These are phyloP conservation scores for Sinocyclocheilus maitianheensis DNA, from an alignment of 2,113 vertebrate genomes.

Conservation along the genomic window DNA sequence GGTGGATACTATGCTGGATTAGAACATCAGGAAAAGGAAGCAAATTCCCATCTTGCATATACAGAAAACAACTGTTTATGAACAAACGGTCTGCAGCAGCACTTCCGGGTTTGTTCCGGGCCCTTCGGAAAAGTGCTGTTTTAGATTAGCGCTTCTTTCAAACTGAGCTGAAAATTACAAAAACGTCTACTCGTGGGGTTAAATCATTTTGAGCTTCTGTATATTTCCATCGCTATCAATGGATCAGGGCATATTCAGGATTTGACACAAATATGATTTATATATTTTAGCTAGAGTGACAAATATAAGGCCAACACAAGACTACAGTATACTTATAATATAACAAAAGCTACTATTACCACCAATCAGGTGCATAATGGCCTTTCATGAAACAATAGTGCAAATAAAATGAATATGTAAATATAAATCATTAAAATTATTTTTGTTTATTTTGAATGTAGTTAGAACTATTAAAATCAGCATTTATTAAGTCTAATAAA, in stretches of 20 bases:
- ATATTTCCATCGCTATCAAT: neutral
- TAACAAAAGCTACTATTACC: neutral
- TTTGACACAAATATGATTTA: neutral
- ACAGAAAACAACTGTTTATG: neutral
- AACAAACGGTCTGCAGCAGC: neutral
- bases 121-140: neutral
- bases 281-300: neutral
- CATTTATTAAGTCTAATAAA: neutral
- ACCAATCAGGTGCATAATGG: neutral
- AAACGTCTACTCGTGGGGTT: neutral
- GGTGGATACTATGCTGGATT: slow-evolving; percentile 5
- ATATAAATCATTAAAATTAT: neutral
- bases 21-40: neutral
- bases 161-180: neutral
- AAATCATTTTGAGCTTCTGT: neutral
- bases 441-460: neutral
- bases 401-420: neutral
- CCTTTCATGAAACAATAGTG: neutral
- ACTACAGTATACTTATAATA: neutral
- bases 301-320: neutral
- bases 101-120: neutral
- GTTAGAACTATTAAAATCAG: neutral
- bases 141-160: neutral
- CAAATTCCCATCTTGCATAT: neutral
- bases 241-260: neutral